These are phyloP conservation scores for Camponotus pennsylvanicus DNA, from an alignment of 1,140 invertebrate genomes.

Conservation along the genomic window DNA sequence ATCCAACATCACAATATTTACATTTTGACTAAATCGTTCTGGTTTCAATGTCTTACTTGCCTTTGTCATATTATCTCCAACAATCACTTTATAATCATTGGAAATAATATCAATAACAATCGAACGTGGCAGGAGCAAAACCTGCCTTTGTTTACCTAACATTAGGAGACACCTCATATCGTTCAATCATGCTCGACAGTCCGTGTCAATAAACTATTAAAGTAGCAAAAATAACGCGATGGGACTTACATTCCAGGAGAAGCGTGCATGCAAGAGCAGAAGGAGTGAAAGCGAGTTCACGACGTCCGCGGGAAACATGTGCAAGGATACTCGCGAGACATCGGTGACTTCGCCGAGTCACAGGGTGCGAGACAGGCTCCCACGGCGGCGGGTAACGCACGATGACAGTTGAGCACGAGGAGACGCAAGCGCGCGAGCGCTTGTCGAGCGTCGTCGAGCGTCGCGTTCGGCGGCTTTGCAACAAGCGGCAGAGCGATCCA, in stretches of 20 bases:
- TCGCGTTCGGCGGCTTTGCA: background rate
- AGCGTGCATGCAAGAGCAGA: no score
- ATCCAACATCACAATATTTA: background rate
- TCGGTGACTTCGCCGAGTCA: no score
- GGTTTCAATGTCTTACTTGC: background rate
- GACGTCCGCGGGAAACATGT: background rate
- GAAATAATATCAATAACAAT: background rate
- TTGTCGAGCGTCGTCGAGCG: background rate
- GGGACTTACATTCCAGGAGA: slow-evolving; percentile 23
- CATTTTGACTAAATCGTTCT: background rate
- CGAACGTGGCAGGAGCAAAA: background rate
- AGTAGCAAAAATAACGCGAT: background rate
- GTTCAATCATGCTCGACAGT: background rate
- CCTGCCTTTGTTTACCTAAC: slow-evolving; percentile 26
- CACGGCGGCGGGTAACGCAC: background rate
- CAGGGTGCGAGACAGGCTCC: background rate
- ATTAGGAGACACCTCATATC: background rate
- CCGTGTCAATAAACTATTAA: no score
- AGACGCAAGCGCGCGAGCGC: slow-evolving; percentile 23
- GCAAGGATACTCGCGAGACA: background rate
- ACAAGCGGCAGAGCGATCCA: background rate
- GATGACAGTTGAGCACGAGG: slow-evolving; percentile 26
- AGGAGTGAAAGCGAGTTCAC: background rate
- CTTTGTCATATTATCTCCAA: background rate
- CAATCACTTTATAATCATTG: background rate